A percentile compares a stretch with the other conserved stretches of the same genome.
Conservation (phyloP, 2,797 vertebrate genomes). For the Melanotaenia maccullochi region DNA sequence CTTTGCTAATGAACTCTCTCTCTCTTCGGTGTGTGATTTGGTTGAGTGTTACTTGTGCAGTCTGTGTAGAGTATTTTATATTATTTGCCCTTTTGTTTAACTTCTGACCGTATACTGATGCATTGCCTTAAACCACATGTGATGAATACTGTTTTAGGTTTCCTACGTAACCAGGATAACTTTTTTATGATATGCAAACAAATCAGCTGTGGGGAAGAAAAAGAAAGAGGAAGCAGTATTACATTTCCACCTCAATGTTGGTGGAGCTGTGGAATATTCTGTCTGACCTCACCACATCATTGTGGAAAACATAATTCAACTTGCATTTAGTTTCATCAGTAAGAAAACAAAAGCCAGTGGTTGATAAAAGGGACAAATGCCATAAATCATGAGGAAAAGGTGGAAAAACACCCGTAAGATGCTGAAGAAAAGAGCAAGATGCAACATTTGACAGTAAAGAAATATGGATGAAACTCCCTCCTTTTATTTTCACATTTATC, state of each 20-base stretch:
- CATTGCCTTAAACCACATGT: background rate
- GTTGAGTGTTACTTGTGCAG: background rate
- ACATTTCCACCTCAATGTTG: background rate
- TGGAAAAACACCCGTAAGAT: background rate
- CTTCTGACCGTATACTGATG: background rate
- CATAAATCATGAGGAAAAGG: background rate
- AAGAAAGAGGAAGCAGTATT: no score
- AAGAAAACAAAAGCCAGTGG: background rate
- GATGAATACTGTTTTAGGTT: background rate
- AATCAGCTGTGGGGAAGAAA: background rate
- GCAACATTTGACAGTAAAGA: background rate
- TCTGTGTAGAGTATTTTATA: no score
- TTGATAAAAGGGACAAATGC: background rate
- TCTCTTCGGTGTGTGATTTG: background rate
- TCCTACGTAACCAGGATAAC: background rate
- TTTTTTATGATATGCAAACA: background rate
- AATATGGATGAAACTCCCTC: background rate
- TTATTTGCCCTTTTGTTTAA: no score
- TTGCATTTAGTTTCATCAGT: background rate
- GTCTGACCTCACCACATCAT: background rate
- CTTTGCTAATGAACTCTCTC: background rate
- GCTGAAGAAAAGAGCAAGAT: background rate
- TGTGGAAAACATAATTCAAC: background rate
- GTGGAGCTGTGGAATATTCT: background rate
- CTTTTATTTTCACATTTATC: slow-evolving; percentile 19